Evolutionary conservation across 2,888 invertebrate genomes (phyloP).

Genomic region (Andrena chrysosceles): DNA sequence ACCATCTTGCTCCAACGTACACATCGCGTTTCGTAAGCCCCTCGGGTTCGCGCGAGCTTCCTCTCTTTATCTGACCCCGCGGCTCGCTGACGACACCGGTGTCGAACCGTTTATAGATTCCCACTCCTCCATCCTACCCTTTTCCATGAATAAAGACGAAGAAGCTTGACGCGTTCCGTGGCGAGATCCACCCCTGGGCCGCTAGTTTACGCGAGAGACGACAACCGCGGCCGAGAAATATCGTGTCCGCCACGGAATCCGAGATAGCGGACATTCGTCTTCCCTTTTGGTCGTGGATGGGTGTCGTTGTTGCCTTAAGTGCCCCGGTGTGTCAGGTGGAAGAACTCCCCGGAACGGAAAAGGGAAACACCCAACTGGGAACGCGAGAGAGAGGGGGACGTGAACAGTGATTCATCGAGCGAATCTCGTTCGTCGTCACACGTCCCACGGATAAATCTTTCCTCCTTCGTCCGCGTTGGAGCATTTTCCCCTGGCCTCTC

Average conservation of each 20-base stretch:
- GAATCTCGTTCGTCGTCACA: slow-evolving; percentile 55
- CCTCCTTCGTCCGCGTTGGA: neutral
- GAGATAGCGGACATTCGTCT: slow-evolving; percentile 53
- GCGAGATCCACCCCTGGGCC: neutral
- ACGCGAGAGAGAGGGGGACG: neutral
- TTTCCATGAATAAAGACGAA: neutral
- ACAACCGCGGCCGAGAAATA: slow-evolving; percentile 44
- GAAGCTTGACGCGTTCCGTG: neutral
- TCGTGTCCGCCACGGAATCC: slow-evolving; percentile 50
- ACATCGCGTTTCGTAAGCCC: slow-evolving; percentile 31
- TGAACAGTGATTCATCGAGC: slow-evolving; percentile 61
- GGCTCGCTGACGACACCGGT: slow-evolving; percentile 2
- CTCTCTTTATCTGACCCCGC: slow-evolving; percentile 20
- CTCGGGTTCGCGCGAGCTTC: slow-evolving; percentile 15
- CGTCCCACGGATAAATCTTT: slow-evolving; percentile 60
- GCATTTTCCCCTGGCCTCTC: neutral
- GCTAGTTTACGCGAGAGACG: slow-evolving; percentile 13
- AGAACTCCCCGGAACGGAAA: slow-evolving; percentile 21
- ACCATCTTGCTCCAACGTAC: slow-evolving; percentile 12
- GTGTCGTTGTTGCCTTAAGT: slow-evolving; percentile 58
- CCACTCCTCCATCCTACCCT: neutral
- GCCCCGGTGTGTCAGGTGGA: slow-evolving; percentile 61
- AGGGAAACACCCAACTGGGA: neutral
- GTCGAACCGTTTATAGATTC: slow-evolving; percentile 22
- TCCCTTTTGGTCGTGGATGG: slow-evolving; percentile 47